Evolutionary conservation across 2,113 vertebrate genomes (phyloP).

Genomic region (Sebastes fasciatus): DNA sequence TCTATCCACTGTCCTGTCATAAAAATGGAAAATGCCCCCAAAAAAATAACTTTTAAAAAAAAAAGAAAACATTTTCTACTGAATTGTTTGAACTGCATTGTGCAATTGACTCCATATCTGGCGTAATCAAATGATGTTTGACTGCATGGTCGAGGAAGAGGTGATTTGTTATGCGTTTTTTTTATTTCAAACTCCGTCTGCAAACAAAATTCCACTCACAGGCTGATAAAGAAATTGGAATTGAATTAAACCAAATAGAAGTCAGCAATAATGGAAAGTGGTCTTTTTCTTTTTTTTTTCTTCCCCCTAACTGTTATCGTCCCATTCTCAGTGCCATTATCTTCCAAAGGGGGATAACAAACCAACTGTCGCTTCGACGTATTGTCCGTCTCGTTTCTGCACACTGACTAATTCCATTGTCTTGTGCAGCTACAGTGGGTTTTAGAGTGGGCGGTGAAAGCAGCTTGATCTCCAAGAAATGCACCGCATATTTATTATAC

Average conservation of each 20-base stretch:
- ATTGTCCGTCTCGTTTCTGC: slow-evolving; percentile 44
- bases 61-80: slow-evolving; percentile 1
- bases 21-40: too few species aligned
- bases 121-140: slow-evolving; percentile 43
- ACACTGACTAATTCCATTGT: slow-evolving; percentile 60
- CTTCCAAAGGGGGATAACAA: slow-evolving; percentile 41
- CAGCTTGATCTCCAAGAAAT: slow-evolving; percentile 48
- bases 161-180: slow-evolving; percentile 46
- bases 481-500: slow-evolving; percentile 27
- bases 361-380: slow-evolving; percentile 29
- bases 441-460: slow-evolving; percentile 43
- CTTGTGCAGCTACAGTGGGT: slow-evolving; percentile 22
- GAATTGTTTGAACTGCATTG: slow-evolving; percentile 19
- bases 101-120: slow-evolving; percentile 28
- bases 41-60: slow-evolving; percentile 48
- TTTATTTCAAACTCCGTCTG: slow-evolving; percentile 35
- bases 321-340: slow-evolving; percentile 35
- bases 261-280: slow-evolving; percentile 41
- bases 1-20: too few species aligned
- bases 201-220: slow-evolving; percentile 40
- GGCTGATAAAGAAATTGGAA: slow-evolving; percentile 60
- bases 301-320: slow-evolving; percentile 1
- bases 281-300: not conserved
- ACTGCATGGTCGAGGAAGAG: not conserved
- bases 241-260: slow-evolving; percentile 62